Base-by-base conservation (phyloP, 2,113 vertebrate genomes). In the Fregetta grallaria region DNA sequence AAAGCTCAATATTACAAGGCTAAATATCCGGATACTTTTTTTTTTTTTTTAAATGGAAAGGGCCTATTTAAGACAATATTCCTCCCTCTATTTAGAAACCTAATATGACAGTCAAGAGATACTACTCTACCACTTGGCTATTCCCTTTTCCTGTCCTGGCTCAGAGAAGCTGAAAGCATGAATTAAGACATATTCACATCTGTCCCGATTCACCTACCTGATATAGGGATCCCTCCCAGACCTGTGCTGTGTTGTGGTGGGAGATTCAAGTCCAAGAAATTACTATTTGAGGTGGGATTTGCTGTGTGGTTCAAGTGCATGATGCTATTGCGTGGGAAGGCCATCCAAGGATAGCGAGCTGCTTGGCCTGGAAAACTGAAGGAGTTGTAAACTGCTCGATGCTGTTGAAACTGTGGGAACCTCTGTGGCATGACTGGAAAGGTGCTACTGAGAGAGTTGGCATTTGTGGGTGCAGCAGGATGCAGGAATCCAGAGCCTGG, bases 261-360 rank as follows among this genome's bases (percentile, higher is more conserved):
- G 98, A 99, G 98, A 98, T 98, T 99, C 98, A 99, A 99, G 99
- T 99, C 99, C 98, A 99, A 98, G 98, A 99, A 99, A 98, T 99
- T 99, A 99, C 98, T 99, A 98, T 99, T 99, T 98, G 99, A 98
- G 98, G 99, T 99, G 98, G 99, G 98, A 96, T 98, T 99, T 98
- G 99, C 98, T 98, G 99, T 99, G 98, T 98, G 98, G 98, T 98
- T 98, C 98, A 98, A 98, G 98, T 99, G 99, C 99, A 99, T 98
- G 98, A 99, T 98, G 99, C 98, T 99, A 99, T 99, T 99, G 96
- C 98, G 98, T 95, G 98, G 98, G 92, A 99, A 98, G 96, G 99
- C 99, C 98, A 99, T 99, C 99, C 99, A 99, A 94, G 99, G 99
- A 98, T 99, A 99, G 97, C 99, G 99, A 98, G 98, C 96, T 86